These are phyloP conservation scores for Callospermophilus lateralis DNA, from an alignment of 2,113 vertebrate genomes.

Conservation along the genomic window DNA sequence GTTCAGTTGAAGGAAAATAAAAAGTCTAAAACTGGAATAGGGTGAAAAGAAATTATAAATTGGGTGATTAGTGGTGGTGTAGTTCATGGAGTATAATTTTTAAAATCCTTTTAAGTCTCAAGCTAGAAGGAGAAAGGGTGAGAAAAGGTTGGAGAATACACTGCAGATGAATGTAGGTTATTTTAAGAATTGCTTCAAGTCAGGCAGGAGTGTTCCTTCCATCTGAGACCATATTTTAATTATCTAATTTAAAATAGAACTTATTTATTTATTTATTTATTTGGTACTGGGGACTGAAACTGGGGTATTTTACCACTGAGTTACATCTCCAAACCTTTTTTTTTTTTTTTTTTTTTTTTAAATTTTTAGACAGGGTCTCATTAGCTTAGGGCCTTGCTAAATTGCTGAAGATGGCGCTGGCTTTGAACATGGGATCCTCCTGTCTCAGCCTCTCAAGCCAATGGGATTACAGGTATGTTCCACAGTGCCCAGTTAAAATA, in stretches of 20 bases:
- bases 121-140: background rate
- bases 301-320: too few relatives aligned
- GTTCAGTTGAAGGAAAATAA: background rate
- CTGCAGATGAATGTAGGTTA: background rate
- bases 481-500: background rate
- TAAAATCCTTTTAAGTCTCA: background rate
- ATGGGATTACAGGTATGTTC: too few relatives aligned
- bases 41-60: constrained; percentile 18
- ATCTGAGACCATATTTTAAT: background rate
- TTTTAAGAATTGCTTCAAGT: background rate
- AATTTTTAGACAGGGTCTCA: too few relatives aligned
- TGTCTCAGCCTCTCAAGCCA: too few relatives aligned
- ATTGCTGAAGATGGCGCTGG: too few relatives aligned
- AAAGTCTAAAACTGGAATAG: background rate
- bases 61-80: background rate
- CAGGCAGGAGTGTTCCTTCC: background rate
- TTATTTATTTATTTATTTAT: too few relatives aligned
- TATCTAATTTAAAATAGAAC: background rate
- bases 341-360: too few relatives aligned
- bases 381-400: too few relatives aligned
- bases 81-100: background rate
- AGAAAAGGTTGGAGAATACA: background rate
- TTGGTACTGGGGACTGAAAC: too few relatives aligned
- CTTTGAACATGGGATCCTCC: too few relatives aligned
- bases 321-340: too few relatives aligned